A percentile compares a stretch with the other conserved stretches of the same genome.
These are phyloP conservation scores for Scomber scombrus DNA, from an alignment of 2,113 vertebrate genomes.

Conservation along the genomic window DNA sequence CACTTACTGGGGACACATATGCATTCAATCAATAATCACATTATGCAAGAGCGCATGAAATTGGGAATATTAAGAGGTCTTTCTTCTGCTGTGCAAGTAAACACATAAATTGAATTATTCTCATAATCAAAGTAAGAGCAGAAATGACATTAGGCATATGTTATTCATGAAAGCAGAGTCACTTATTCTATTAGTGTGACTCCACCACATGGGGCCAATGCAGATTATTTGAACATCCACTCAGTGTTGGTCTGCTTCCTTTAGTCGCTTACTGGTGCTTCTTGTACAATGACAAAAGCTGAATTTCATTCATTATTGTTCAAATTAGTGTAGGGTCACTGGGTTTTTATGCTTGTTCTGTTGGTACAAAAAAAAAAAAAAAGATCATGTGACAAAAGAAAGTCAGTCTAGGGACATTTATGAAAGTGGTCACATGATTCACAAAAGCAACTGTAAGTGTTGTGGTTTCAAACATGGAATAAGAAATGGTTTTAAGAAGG, in stretches of 20 bases:
- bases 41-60: constrained; percentile 42
- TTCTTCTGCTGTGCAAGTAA: constrained; percentile 28
- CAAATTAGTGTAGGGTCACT: constrained; percentile 37
- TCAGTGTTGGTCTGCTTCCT: neutral
- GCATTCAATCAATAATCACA: constrained; percentile 44
- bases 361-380: neutral
- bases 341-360: constrained; percentile 21
- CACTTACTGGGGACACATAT: constrained; percentile 27
- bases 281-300: constrained; percentile 41
- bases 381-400: constrained; percentile 6
- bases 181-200: constrained; percentile 38
- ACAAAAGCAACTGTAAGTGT: neutral
- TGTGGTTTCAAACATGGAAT: neutral
- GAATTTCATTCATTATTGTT: constrained; percentile 19
- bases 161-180: constrained; percentile 31
- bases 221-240: constrained; percentile 11
- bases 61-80: constrained; percentile 8
- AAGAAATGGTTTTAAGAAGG: neutral
- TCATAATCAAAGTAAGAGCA: constrained; percentile 44
- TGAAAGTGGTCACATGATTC: neutral
- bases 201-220: constrained; percentile 1
- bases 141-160: constrained; percentile 1
- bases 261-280: neutral
- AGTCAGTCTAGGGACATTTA: neutral
- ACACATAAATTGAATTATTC: constrained; percentile 52